Evolutionary conservation across 2,888 invertebrate genomes (phyloP), one percentile per base, ranked within the genome.

Genomic region (Erebia ligea): DNA sequence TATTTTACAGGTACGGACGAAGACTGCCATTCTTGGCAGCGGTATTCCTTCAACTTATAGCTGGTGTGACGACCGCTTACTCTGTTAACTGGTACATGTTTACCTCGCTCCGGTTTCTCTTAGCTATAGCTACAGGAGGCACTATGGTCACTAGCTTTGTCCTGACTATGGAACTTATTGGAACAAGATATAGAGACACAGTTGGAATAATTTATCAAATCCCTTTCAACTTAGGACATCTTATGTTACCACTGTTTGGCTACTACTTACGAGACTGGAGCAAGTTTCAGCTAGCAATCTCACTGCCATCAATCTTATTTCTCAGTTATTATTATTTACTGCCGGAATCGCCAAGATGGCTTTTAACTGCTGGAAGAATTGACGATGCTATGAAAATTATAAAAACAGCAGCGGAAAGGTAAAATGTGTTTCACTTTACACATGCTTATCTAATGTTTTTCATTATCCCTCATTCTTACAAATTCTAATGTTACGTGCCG

Each of bases 291-390:
- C 87, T 96, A 64, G 94, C 95, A 0, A 94, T 96, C 74, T 96
- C 96, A 0, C 80, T 96, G 62, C 95, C 95, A 0, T 94, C 94
- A 0, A 81, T 94, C 10, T 77, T 96, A 50, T 94, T 96, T 75
- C 89, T 96, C 67, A 94, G 95, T 64, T 96, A 96, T 79, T 96
- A 95, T 80, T 96, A 95, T 93, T 83, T 97, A 42, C 87, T 97
- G 21, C 97, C 97, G 3, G 97, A 97, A 88, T 97, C 97, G 0
- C 97, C 97, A 1, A 94, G 97, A 77, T 97, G 97, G 97, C 93
- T 97, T 3, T 86, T 97, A 48, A 95, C 96, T 6, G 94, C 95
- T n/a, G 96, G 96, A 0, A 94, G 93, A 74, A 86, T 94, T 50
- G 95, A 95, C 11, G 93, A 95, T 68, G 96, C 97, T 0, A 87